These are phyloP conservation scores for Lacerta bilineata DNA, from an alignment of 2,797 vertebrate species.

Conservation along the genomic window DNA sequence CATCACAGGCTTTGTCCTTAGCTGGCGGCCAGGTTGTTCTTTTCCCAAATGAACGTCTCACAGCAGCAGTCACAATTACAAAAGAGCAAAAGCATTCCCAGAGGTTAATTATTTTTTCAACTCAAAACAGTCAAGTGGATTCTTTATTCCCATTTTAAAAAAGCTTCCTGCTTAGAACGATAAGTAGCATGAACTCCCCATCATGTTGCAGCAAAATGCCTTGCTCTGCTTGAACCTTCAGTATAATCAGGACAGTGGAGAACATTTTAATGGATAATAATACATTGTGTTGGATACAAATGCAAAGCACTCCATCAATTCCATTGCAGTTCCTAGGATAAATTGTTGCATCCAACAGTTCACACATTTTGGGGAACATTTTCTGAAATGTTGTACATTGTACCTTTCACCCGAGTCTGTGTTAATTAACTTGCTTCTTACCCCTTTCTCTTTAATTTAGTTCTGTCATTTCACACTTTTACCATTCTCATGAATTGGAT, in stretches of 20 bases:
- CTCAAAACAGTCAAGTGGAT: constrained; percentile 31
- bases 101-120: constrained; percentile 39
- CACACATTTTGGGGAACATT: not conserved
- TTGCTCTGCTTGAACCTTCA: not conserved
- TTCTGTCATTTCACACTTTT: not conserved
- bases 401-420: constrained; percentile 3
- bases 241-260: not conserved
- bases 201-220: not conserved
- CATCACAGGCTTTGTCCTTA: constrained; percentile 20
- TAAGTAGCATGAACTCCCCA: constrained; percentile 16
- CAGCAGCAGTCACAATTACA: constrained; percentile 44
- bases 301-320: not conserved
- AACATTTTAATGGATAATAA: constrained; percentile 10
- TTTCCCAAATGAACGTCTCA: constrained; percentile 39
- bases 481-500: not conserved
- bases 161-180: not conserved
- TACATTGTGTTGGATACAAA: constrained; percentile 23
- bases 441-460: not conserved
- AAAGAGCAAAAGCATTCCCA: constrained; percentile 52
- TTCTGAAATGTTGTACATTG: not conserved
- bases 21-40: constrained; percentile 2
- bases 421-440: not conserved
- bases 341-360: not conserved
- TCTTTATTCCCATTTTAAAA: constrained; percentile 19
- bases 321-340: not conserved